phyloP scores from a whole-genome alignment of 2,888 invertebrate genomes.

The Caenorhabditis sp. region DNA sequence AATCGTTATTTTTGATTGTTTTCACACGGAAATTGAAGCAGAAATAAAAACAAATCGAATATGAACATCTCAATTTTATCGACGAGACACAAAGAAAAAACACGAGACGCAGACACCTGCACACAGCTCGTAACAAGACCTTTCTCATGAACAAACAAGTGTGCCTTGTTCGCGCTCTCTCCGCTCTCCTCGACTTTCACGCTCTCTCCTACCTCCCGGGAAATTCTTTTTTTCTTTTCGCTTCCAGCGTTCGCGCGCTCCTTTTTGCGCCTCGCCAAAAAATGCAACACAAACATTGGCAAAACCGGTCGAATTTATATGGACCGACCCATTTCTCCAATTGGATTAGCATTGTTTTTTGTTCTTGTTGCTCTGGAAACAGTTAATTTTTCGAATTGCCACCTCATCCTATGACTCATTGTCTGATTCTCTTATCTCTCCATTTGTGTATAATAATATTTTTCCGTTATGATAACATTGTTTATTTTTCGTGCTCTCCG shows the following conservation, averaged over 20 bases:
- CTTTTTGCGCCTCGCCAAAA: not conserved
- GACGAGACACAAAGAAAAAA: not conserved
- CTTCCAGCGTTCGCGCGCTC: not conserved
- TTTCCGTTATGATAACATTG: not conserved
- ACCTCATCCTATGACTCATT: not conserved
- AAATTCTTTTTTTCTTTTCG: not conserved
- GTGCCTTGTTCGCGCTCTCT: not conserved
- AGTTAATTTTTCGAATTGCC: not conserved
- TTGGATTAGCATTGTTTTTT: not conserved
- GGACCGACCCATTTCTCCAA: not conserved
- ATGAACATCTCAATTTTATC: not conserved
- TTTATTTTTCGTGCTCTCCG: not conserved
- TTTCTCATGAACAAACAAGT: not conserved
- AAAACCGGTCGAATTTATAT: not conserved
- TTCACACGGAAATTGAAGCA: not conserved
- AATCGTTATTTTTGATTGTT: not conserved
- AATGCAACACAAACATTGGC: not conserved
- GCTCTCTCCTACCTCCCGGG: not conserved
- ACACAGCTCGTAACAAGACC: not conserved
- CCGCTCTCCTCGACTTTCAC: not conserved
- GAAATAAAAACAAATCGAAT: not conserved
- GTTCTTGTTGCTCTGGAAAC: not conserved
- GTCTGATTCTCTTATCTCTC: not conserved
- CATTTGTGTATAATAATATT: not conserved
- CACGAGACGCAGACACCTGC: not conserved